Conservation (phyloP, 2,888 invertebrate genomes). For the Crematogaster levior region DNA sequence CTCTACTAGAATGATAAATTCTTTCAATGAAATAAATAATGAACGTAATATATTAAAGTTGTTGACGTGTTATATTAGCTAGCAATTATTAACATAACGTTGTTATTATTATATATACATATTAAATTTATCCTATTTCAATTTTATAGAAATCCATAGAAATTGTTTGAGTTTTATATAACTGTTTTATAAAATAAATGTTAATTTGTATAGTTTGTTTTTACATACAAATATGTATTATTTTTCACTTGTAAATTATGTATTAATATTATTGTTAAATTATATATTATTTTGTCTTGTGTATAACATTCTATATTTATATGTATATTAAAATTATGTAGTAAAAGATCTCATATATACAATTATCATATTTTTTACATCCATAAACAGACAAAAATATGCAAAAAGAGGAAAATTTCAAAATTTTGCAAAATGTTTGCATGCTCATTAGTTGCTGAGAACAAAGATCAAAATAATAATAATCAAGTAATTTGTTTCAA, state of each 20-base stretch:
- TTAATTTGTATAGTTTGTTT: not conserved
- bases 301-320: not conserved
- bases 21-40: not conserved
- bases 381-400: not conserved
- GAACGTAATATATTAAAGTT: not conserved
- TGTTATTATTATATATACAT: not conserved
- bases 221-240: too few relatives aligned
- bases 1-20: too few relatives aligned
- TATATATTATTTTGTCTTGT: too few relatives aligned
- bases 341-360: not conserved
- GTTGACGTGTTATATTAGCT: not conserved
- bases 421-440: not conserved
- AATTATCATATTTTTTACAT: constrained; percentile 9
- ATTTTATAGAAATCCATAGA: not conserved
- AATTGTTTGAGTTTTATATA: not conserved
- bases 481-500: not conserved
- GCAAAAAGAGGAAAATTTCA: not conserved
- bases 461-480: not conserved
- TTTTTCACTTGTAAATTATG: not conserved
- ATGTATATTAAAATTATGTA: not conserved
- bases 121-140: not conserved
- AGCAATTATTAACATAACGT: not conserved
- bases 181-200: not conserved
- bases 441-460: not conserved
- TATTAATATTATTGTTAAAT: too few relatives aligned